A percentile compares a stretch with the other conserved stretches of the same genome.
These are phyloP conservation scores for Strigops habroptila DNA, from an alignment of 2,113 vertebrate species.

Conservation along the genomic window DNA sequence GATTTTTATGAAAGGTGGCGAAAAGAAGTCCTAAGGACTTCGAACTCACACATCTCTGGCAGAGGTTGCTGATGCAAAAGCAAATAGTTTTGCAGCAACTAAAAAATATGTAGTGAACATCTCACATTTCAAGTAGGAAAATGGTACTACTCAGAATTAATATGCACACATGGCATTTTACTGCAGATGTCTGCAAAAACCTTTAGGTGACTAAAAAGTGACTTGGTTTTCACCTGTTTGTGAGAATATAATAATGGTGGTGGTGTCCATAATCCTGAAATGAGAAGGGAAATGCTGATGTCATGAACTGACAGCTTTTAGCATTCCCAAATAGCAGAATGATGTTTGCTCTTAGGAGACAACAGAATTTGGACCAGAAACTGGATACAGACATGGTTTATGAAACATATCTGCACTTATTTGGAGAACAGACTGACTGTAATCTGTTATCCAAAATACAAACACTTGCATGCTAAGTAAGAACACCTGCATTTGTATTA, in stretches of 20 bases:
- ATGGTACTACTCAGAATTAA: not conserved
- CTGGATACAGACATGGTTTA: not conserved
- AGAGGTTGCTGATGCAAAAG: not conserved
- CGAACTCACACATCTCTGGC: not conserved
- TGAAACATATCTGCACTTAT: not conserved
- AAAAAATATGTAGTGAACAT: not conserved
- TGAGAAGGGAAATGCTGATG: not conserved
- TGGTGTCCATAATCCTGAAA: not conserved
- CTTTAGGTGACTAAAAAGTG: not conserved
- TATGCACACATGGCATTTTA: not conserved
- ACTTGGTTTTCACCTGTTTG: not conserved
- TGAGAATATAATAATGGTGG: not conserved
- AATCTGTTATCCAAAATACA: not conserved
- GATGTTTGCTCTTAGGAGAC: not conserved
- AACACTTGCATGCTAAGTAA: not conserved
- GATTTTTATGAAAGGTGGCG: not conserved
- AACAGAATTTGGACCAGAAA: not conserved
- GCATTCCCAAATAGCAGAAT: accelerated
- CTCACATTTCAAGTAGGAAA: not conserved
- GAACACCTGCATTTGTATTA: not conserved
- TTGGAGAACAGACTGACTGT: not conserved
- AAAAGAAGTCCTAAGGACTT: not conserved
- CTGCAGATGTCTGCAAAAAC: not conserved
- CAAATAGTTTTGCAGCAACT: not conserved
- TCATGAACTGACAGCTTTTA: not conserved